Conservation (phyloP, 2,888 invertebrate species). For the Dendrolimus pini region DNA sequence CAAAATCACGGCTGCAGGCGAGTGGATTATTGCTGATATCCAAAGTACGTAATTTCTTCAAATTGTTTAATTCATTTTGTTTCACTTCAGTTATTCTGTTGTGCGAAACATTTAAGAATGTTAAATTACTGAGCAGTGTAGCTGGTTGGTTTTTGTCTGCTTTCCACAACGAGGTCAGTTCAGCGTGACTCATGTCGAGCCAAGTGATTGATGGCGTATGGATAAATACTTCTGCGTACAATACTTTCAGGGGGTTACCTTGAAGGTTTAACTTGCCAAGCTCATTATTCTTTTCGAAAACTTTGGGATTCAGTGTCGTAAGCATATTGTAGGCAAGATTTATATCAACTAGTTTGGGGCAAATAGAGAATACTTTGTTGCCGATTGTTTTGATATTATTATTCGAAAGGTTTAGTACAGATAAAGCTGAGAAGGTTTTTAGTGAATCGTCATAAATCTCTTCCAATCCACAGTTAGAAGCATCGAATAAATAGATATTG, state of each 20-base stretch:
- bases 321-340: conserved; percentile 85
- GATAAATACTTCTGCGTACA: conserved; percentile 81
- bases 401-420: conserved; percentile 80
- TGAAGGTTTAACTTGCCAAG: conserved; percentile 81
- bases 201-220: conserved; percentile 78
- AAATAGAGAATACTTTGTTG: conserved; percentile 70
- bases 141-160: conserved; percentile 62
- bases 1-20: conserved; percentile 81
- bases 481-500: conserved; percentile 82
- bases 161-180: conserved; percentile 80
- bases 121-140: conserved; percentile 71
- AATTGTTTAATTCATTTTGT: conserved; percentile 75
- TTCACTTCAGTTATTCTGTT: conserved; percentile 77
- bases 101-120: conserved; percentile 76
- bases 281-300: conserved; percentile 81
- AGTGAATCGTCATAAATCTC: conserved; percentile 80
- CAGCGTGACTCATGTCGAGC: conserved; percentile 83
- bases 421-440: conserved; percentile 82
- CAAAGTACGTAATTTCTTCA: conserved; percentile 75
- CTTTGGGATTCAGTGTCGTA: conserved; percentile 73
- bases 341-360: conserved; percentile 79
- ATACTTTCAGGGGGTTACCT: conserved; percentile 81
- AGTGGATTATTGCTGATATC: conserved; percentile 82
- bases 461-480: conserved; percentile 83
- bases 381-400: conserved; percentile 79